Percentiles rank a stretch among this genome's conserved stretches.
phyloP scores from a whole-genome alignment of 1,140 invertebrate species.

The Lysiphlebus fabarum region DNA sequence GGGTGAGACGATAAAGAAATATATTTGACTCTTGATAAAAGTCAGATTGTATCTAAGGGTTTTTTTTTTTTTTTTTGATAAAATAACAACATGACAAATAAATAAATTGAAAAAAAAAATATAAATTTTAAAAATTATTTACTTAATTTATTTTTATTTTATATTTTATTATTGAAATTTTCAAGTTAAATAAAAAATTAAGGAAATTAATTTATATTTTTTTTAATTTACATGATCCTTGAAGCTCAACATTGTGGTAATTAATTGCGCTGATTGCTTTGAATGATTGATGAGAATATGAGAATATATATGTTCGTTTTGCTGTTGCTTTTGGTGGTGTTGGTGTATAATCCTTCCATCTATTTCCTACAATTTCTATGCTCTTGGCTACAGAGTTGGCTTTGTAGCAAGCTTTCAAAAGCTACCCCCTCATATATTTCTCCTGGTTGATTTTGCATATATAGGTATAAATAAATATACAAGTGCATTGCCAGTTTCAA shows the following conservation, averaged over 20 bases:
- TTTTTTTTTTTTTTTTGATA: no score
- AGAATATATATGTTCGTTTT: constrained; percentile 27
- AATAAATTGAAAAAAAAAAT: no score
- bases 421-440: constrained; percentile 16
- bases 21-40: not conserved
- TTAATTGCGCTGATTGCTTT: constrained; percentile 57
- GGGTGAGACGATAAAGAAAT: not conserved
- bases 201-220: constrained; percentile 57
- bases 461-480: no score
- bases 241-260: constrained; percentile 51
- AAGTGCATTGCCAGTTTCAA: not conserved
- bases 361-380: constrained; percentile 23
- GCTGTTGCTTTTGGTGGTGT: no score
- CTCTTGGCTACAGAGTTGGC: constrained; percentile 20
- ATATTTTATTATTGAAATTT: no score
- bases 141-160: no score
- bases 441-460: constrained; percentile 24
- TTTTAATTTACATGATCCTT: constrained; percentile 22
- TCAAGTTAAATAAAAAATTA: no score
- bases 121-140: no score
- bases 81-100: no score
- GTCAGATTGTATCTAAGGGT: not conserved
- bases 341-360: constrained; percentile 1
- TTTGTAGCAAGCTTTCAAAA: constrained; percentile 15
- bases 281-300: constrained; percentile 54